These are phyloP conservation scores for Napeogenes sylphis DNA, from an alignment of 2,888 invertebrate genomes.

Conservation along the genomic window DNA sequence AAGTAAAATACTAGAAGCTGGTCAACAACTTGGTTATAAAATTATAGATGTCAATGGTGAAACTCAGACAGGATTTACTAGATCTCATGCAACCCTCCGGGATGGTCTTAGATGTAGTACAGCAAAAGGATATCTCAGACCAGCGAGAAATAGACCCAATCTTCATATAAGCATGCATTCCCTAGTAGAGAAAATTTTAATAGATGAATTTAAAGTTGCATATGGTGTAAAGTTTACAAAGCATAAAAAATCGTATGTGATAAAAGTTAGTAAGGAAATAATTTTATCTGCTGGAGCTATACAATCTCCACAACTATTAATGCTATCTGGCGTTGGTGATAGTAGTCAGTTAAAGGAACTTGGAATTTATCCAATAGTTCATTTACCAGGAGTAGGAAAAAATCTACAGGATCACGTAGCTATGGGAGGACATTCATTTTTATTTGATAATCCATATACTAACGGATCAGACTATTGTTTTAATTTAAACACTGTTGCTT, in stretches of 20 bases:
- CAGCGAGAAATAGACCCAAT: slow-evolving; percentile 81
- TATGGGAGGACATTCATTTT: slow-evolving; percentile 85
- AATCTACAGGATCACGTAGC: slow-evolving; percentile 92
- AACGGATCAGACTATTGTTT: slow-evolving; percentile 81
- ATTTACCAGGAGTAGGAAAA: slow-evolving; percentile 85
- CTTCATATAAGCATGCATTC: slow-evolving; percentile 84
- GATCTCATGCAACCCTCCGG: slow-evolving; percentile 86
- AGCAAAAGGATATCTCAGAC: slow-evolving; percentile 88
- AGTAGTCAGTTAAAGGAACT: slow-evolving; percentile 78
- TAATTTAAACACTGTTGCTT: slow-evolving; percentile 81
- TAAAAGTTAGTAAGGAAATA: slow-evolving; percentile 84
- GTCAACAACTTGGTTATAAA: slow-evolving; percentile 82
- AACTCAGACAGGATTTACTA: slow-evolving; percentile 87
- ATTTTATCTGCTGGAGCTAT: slow-evolving; percentile 91
- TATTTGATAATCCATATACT: slow-evolving; percentile 80
- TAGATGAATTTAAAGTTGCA: slow-evolving; percentile 80
- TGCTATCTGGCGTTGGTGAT: slow-evolving; percentile 91
- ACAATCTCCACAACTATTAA: slow-evolving; percentile 89
- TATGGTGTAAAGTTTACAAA: slow-evolving; percentile 83
- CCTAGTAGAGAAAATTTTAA: slow-evolving; percentile 81
- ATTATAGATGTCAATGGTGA: slow-evolving; percentile 86
- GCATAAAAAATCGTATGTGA: slow-evolving; percentile 69
- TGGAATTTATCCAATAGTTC: slow-evolving; percentile 78
- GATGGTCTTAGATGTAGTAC: slow-evolving; percentile 90
- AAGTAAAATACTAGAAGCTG: slow-evolving; percentile 83